Base-by-base conservation (phyloP, 2,113 vertebrate species). In the Sinocyclocheilus rhinocerous region DNA sequence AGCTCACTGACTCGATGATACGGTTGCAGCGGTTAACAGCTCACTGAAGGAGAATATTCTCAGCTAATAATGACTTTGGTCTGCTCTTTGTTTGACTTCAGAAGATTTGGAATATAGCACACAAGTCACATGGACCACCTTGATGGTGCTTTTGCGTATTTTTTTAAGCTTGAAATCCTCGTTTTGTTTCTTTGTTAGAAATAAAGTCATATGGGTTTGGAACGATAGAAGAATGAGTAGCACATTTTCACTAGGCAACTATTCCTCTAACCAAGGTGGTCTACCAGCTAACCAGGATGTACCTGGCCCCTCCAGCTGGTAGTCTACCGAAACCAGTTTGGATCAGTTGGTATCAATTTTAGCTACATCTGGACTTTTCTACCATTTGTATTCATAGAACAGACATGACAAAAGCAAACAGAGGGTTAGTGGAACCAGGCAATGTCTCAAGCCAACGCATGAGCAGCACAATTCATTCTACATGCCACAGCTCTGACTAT, bases 391-490 rank as follows among this genome's bases (percentile, higher is more conserved):
- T 26, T 20, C 4, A 20, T 36, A 11, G 16, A 72, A 72, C 33
- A 73, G 36, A 73, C 36, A 73, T n/a, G 36, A 73, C 20, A 72
- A 42, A 42, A 22, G 85, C 36, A 73, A 22, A 36, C 36, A 72
- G 33, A 73, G 70, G 36, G 36, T 73, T 73, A 73, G 70, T 42
- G 20, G 36, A 73, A 42, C 36, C 36, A 73, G 36, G 70, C 9
- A 10, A 22, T 42, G 20, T 42, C 70, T 42, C 16, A 72, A 57
- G 11, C 10, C 26, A 33, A 86, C 57, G 52, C 8, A 67, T 7
- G 13, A 15, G 13, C 63, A 15, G 5, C 1, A 65, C 24, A 65
- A 65, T 26, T 63, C 59, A 76, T 26, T 26, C 26, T 16, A 67
- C 2, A 69, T 15, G 36, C 33, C 76, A 24, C n/a, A 57, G 70